Evolutionary conservation across 2,797 vertebrate genomes (phyloP).

Genomic region (Manis pentadactyla): DNA sequence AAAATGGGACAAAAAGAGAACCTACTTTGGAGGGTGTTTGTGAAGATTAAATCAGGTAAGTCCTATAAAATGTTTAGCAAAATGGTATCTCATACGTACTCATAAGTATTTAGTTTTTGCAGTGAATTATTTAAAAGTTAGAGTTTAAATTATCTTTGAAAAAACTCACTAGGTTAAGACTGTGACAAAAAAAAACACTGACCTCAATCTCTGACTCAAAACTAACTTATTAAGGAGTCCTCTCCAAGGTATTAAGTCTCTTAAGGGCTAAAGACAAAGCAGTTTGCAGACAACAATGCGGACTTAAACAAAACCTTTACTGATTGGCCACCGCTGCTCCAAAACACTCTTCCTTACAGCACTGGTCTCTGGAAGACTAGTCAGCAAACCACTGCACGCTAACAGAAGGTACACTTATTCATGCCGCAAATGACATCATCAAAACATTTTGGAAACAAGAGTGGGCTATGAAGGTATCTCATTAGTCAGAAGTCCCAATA

Average conservation of each 20-base stretch:
- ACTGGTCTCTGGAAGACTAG: conserved; percentile 22
- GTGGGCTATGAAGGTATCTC: neutral
- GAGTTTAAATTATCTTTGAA: conserved; percentile 31
- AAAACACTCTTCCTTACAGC: conserved; percentile 16
- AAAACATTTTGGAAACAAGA: conserved; percentile 3
- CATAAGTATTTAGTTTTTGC: conserved; percentile 15
- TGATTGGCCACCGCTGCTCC: neutral
- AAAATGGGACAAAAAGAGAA: conserved; percentile 51
- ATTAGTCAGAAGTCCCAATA: neutral
- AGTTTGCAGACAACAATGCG: neutral
- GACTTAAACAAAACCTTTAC: conserved; percentile 25
- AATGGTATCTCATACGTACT: conserved; percentile 42
- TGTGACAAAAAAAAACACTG: conserved; percentile 23
- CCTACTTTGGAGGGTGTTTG: neutral
- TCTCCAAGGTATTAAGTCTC: neutral
- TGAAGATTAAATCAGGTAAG: conserved; percentile 51
- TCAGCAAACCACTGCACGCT: neutral
- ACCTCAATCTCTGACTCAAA: conserved; percentile 35
- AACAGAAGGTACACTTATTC: neutral
- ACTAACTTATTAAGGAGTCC: conserved; percentile 28
- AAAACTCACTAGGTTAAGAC: conserved; percentile 21
- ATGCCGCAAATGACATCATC: neutral
- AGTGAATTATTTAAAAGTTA: conserved; percentile 51
- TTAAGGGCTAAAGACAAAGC: conserved; percentile 41
- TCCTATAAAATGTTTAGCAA: conserved; percentile 45